These are phyloP conservation scores for Colletes latitarsis DNA, from an alignment of 1,140 invertebrate species.

Conservation along the genomic window DNA sequence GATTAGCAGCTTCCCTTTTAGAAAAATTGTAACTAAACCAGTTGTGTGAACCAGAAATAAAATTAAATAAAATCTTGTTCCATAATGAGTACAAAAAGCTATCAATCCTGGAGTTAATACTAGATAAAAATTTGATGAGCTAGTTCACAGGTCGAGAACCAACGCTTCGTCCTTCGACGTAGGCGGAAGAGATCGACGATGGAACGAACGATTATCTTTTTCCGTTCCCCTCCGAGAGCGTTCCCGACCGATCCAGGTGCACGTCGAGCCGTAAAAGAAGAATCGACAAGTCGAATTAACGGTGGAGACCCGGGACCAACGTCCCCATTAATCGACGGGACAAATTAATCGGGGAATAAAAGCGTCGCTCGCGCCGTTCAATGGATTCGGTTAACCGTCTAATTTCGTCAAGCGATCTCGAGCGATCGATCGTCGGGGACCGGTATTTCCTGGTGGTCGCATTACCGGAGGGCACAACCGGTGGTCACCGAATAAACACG, in stretches of 20 bases:
- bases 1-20: too few relatives aligned
- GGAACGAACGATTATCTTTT: neutral
- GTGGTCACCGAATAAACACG: constrained; percentile 50
- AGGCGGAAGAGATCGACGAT: too few relatives aligned
- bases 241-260: neutral
- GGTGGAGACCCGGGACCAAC: neutral
- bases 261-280: neutral
- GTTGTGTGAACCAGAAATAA: too few relatives aligned
- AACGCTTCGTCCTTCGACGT: too few relatives aligned
- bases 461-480: constrained; percentile 21
- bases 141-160: too few relatives aligned
- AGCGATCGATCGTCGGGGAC: constrained; percentile 2
- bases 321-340: neutral
- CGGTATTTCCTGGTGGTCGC: constrained; percentile 14
- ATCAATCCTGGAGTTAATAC: too few relatives aligned
- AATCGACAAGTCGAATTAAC: constrained; percentile 2
- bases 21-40: too few relatives aligned
- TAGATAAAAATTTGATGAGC: too few relatives aligned
- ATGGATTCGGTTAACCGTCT: constrained; percentile 25
- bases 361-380: neutral
- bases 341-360: constrained; percentile 9
- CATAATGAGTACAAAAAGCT: too few relatives aligned
- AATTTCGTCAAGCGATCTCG: constrained; percentile 40
- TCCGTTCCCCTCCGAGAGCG: too few relatives aligned
- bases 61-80: too few relatives aligned